Percentiles rank a stretch among this genome's conserved stretches.
Evolutionary conservation across 2,797 vertebrate genomes (phyloP).

Genomic region (Avahi laniger): DNA sequence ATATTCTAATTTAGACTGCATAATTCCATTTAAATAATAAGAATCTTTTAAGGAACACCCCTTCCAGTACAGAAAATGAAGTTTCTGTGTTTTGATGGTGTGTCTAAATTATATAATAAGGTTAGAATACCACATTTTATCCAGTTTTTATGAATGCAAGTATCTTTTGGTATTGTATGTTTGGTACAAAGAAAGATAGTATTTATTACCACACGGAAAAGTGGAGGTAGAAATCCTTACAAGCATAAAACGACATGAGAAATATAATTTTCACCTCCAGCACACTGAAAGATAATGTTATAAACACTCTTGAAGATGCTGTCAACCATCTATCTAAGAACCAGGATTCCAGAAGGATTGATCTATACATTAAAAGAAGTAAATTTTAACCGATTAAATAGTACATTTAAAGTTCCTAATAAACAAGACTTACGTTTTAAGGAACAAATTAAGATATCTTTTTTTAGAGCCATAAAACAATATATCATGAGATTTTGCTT

Average conservation of each 20-base stretch:
- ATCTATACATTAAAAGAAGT: neutral
- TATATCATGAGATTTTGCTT: neutral
- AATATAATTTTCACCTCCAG: conserved; percentile 18
- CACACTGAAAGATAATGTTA: neutral
- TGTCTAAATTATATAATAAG: neutral
- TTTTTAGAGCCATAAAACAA: conserved; percentile 7
- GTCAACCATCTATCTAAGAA: neutral
- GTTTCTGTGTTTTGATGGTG: neutral
- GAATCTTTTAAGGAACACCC: neutral
- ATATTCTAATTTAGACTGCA: neutral
- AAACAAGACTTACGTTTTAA: neutral
- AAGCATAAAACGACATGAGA: neutral
- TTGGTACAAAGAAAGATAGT: neutral
- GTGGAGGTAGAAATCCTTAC: neutral
- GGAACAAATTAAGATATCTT: neutral
- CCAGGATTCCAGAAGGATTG: neutral
- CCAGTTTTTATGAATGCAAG: neutral
- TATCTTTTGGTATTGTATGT: neutral
- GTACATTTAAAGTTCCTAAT: neutral
- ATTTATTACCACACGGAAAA: neutral
- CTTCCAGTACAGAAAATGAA: neutral
- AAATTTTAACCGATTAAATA: neutral
- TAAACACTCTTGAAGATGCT: neutral
- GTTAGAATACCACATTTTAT: neutral
- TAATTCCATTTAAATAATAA: neutral